Base-by-base conservation (phyloP, 2,888 invertebrate genomes). In the Torymus auratus region DNA sequence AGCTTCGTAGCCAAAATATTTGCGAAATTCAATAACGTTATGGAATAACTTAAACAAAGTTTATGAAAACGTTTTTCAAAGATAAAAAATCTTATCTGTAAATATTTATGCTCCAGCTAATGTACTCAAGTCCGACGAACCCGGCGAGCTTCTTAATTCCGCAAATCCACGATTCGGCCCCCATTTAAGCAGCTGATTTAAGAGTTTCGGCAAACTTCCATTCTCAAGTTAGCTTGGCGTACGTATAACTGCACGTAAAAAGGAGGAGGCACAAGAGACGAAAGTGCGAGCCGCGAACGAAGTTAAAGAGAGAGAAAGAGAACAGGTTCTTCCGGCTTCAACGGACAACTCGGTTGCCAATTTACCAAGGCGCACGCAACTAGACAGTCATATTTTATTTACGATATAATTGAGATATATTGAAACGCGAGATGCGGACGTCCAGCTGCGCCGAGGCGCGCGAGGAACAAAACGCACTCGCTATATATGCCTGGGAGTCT, bases 401-500 rank as follows among this genome's bases (percentile, higher is more conserved):
- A 88, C 87, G 87, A 88, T 88, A 88, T 89, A 88, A 88, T 88
- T 89, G 88, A 88, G 88, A 88, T 88, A 88, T 87, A 88, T 87
- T 86, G 88, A 87, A 88, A 88, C 68, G 85, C 82, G 85, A 85
- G 86, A 88, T 85, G 86, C 84, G 85, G 86, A 86, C 86, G 85
- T 87, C 87, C 86, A 86, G 86, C 85, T 87, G 87, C 75, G 86
- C 78, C 82, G 80, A 74, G 78, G 80, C 78, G 83, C 80, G n/a
- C 53, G 41, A 60, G 60, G 14, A 67, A 56, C 65, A 67, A 73
- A 67, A 73, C 64, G 17, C 56, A 5, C n/a, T 15, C 28, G 55
- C 64, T 28, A 23, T n/a, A n/a, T n/a, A n/a, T 55, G 20, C 11
- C 0, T 14, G 50, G 41, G 56, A 1, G 28, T 56, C 62, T 62